Percentiles rank a stretch among this genome's conserved stretches.
phyloP scores from a whole-genome alignment of 2,797 vertebrate species.

The Onychomys torridus region DNA sequence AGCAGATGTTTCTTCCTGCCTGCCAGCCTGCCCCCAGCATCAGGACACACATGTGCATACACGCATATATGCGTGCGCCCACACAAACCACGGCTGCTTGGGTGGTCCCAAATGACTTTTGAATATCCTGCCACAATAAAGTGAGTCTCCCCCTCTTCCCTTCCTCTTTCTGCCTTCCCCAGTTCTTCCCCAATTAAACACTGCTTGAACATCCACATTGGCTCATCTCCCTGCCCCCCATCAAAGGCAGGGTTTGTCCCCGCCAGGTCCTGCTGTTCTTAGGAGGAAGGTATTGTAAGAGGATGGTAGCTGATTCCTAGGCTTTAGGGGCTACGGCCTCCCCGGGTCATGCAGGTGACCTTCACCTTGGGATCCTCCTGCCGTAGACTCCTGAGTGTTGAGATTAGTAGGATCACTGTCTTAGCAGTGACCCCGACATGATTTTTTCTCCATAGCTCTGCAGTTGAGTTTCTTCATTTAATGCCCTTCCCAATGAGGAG shows the following conservation, averaged over 20 bases:
- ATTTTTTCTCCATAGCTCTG: background rate
- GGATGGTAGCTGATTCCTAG: background rate
- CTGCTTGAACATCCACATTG: background rate
- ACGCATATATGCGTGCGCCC: conserved; percentile 39
- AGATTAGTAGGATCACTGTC: background rate
- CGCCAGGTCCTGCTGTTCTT: background rate
- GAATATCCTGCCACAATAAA: conserved; percentile 97
- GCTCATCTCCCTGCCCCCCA: background rate
- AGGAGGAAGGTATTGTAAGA: background rate
- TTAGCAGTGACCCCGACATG: background rate
- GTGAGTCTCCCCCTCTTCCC: conserved; percentile 88
- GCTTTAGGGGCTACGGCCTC: background rate
- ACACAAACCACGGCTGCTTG: conserved; percentile 91
- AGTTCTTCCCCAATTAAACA: conserved; percentile 50
- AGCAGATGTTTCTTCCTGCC: conserved; percentile 79
- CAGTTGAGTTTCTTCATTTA: background rate
- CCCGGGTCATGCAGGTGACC: background rate
- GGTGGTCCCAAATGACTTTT: conserved; percentile 97
- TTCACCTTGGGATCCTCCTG: background rate
- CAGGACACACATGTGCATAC: conserved; percentile 83
- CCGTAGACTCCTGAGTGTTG: background rate
- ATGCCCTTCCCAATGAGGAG: background rate
- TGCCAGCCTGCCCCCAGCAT: conserved; percentile 75
- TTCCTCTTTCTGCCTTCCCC: conserved; percentile 84
- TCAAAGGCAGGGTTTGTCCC: background rate